Percentiles rank a stretch among this genome's conserved stretches.
phyloP scores from a whole-genome alignment of 2,888 invertebrate species.

The Phalangium opilio region DNA sequence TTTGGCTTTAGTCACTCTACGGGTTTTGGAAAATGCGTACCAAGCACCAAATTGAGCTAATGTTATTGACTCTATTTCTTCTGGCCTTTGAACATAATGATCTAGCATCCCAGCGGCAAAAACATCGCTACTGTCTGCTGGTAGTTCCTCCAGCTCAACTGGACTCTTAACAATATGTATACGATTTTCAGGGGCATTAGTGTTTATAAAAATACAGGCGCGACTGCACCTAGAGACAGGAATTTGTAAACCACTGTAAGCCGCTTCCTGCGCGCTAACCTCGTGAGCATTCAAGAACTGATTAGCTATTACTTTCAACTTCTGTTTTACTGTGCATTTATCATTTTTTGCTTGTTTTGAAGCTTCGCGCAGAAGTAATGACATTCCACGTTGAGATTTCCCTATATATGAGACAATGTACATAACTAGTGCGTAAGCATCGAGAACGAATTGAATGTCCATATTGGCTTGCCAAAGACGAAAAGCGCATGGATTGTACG shows the following conservation, averaged over 20 bases:
- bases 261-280: constrained; percentile 24
- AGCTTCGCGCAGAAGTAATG: constrained; percentile 16
- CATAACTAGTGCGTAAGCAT: constrained; percentile 26
- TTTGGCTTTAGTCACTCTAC: no score
- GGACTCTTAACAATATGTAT: constrained; percentile 23
- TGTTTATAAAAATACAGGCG: constrained; percentile 19
- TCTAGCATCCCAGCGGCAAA: no score
- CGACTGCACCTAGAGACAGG: constrained; percentile 18
- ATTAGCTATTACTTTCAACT: constrained; percentile 19
- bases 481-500: constrained; percentile 21
- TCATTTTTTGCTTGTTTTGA: constrained; percentile 22
- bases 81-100: no score
- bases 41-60: no score
- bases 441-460: constrained; percentile 28
- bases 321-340: constrained; percentile 19
- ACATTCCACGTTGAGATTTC: constrained; percentile 15
- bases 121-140: no score
- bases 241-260: constrained; percentile 19
- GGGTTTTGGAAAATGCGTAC: no score
- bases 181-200: constrained; percentile 21
- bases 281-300: constrained; percentile 22
- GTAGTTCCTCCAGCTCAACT: neutral
- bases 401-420: constrained; percentile 24
- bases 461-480: constrained; percentile 25
- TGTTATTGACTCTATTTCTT: no score